Conservation (phyloP, 2,113 vertebrate genomes). For the Leucosticte australis region DNA sequence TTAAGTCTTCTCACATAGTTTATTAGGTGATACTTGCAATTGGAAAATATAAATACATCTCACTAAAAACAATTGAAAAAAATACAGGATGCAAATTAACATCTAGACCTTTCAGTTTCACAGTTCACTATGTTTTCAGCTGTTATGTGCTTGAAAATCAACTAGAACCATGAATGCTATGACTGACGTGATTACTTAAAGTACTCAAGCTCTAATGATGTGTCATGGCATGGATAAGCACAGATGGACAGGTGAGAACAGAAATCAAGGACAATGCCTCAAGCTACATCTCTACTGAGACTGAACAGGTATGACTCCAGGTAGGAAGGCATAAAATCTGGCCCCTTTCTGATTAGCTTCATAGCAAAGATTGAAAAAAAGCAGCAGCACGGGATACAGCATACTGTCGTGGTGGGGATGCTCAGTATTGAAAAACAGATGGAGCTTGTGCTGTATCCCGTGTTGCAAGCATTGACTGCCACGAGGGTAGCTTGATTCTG, state of each 20-base stretch:
- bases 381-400: rapidly evolving
- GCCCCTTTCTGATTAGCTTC: not conserved
- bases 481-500: not conserved
- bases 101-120: not conserved
- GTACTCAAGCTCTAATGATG: rapidly evolving
- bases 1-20: not conserved
- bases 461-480: not conserved
- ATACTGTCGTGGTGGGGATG: not conserved
- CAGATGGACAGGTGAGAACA: not conserved
- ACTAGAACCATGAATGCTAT: not conserved
- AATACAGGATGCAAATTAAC: not conserved
- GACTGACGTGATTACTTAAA: not conserved
- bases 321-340: not conserved
- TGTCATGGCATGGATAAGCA: not conserved
- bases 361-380: not conserved
- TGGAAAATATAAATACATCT: not conserved
- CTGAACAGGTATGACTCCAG: not conserved
- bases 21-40: not conserved
- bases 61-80: not conserved
- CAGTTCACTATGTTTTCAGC: not conserved
- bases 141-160: not conserved
- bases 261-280: not conserved
- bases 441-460: not conserved
- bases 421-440: not conserved
- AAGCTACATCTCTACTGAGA: not conserved